Conservation (phyloP, 2,113 vertebrate species). For the Agelaius tricolor region DNA sequence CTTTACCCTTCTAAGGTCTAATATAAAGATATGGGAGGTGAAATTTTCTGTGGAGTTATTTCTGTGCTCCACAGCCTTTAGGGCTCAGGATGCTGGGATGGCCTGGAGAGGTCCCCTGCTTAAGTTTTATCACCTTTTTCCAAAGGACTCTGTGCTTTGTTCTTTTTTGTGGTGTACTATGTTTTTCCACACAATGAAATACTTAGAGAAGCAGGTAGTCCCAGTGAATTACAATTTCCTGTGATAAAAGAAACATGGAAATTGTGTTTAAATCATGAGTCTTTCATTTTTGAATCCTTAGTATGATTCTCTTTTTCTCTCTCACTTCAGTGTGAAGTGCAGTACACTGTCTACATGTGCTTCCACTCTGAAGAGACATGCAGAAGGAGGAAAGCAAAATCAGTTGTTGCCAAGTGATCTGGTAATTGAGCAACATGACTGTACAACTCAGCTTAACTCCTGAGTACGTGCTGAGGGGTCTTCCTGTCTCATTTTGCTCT, state of each 20-base stretch:
- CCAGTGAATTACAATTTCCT: neutral
- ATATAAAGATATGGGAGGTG: neutral
- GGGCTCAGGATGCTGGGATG: neutral
- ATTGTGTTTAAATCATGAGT: neutral
- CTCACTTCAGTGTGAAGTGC: neutral
- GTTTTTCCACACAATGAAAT: neutral
- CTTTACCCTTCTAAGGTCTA: neutral
- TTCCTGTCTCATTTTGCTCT: neutral
- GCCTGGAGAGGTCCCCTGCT: neutral
- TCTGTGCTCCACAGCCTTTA: neutral
- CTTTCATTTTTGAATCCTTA: neutral
- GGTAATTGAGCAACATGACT: neutral
- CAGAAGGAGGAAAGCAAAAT: neutral
- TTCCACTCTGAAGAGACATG: fast-evolving
- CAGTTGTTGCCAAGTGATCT: neutral
- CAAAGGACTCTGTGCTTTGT: neutral
- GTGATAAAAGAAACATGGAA: neutral
- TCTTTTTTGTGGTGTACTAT: neutral
- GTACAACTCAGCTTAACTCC: neutral
- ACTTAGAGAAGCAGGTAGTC: neutral
- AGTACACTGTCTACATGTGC: fast-evolving
- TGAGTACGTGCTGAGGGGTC: neutral
- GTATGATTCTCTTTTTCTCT: neutral
- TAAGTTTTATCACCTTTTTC: neutral
- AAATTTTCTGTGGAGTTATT: neutral